phyloP scores from a whole-genome alignment of 2,888 invertebrate genomes.

The Rhingia rostrata region DNA sequence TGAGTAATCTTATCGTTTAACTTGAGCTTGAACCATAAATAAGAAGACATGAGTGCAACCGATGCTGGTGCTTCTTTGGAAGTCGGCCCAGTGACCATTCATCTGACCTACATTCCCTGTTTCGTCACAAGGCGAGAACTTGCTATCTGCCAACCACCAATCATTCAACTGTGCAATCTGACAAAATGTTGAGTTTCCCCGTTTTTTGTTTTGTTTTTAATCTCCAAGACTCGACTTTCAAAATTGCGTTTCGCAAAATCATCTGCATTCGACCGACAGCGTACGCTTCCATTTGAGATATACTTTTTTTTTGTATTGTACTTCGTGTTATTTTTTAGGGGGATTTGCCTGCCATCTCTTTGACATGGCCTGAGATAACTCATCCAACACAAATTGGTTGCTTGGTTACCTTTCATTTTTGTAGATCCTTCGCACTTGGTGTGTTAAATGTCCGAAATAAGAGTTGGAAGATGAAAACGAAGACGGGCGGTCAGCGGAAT shows the following conservation, averaged over 20 bases:
- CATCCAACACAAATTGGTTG: constrained; percentile 63
- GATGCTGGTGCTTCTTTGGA: constrained; percentile 24
- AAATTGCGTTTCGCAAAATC: constrained; percentile 62
- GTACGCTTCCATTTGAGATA: constrained; percentile 55
- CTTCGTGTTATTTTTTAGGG: not conserved
- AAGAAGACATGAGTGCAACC: constrained; percentile 40
- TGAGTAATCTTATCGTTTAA: constrained; percentile 70
- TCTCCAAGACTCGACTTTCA: constrained; percentile 46
- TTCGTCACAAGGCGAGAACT: constrained; percentile 46
- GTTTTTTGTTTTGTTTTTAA: constrained; percentile 15
- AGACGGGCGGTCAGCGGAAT: constrained; percentile 3
- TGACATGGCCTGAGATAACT: constrained; percentile 58
- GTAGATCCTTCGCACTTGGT: constrained; percentile 51
- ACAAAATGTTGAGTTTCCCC: constrained; percentile 55
- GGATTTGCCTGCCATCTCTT: constrained; percentile 57
- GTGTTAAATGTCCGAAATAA: constrained; percentile 41
- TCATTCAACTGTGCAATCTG: constrained; percentile 68
- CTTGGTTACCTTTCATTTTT: constrained; percentile 61
- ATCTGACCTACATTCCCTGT: constrained; percentile 63
- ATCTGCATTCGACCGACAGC: constrained; percentile 63
- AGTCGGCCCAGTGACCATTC: constrained; percentile 44
- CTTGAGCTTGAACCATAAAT: constrained; percentile 68
- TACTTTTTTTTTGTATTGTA: constrained; percentile 12
- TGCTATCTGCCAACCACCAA: constrained; percentile 67
- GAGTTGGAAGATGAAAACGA: constrained; percentile 16